These are phyloP conservation scores for Urocyon cinereoargenteus DNA, from an alignment of 2,797 vertebrate species.

Conservation along the genomic window DNA sequence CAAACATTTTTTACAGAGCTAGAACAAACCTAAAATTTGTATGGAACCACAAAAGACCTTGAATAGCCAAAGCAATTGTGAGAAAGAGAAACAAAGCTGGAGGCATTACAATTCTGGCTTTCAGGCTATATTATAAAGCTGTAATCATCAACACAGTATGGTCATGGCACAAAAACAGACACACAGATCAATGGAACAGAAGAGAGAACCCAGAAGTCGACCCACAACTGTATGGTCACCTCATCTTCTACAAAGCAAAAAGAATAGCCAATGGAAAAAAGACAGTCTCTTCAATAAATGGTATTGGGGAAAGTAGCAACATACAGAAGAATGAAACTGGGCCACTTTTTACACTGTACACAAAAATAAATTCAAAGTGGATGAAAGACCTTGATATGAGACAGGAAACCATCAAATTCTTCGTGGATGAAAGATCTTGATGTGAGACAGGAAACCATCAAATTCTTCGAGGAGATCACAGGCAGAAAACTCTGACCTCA, in stretches of 20 bases:
- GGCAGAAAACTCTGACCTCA: not conserved
- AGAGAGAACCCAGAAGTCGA: not conserved
- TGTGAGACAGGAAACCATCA: not conserved
- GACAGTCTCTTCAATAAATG: too few relatives aligned
- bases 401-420: not conserved
- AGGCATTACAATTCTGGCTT: not conserved
- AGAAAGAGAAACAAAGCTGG: not conserved
- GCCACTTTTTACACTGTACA: not conserved
- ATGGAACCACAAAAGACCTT: not conserved
- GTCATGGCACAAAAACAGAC: not conserved
- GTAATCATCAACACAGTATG: not conserved
- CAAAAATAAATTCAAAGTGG: not conserved
- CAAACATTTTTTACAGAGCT: too few relatives aligned
- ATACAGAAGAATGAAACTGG: too few relatives aligned
- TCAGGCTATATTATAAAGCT: not conserved
- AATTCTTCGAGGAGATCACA: not conserved
- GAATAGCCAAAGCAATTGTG: not conserved
- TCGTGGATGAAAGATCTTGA: not conserved
- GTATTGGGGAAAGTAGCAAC: too few relatives aligned
- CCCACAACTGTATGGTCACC: not conserved
- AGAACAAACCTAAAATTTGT: not conserved
- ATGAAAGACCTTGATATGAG: not conserved
- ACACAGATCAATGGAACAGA: not conserved
- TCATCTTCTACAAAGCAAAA: too few relatives aligned
- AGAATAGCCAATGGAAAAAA: not conserved